These are phyloP conservation scores for Onychomys arenicola DNA, from an alignment of 2,797 vertebrate species.

Conservation along the genomic window DNA sequence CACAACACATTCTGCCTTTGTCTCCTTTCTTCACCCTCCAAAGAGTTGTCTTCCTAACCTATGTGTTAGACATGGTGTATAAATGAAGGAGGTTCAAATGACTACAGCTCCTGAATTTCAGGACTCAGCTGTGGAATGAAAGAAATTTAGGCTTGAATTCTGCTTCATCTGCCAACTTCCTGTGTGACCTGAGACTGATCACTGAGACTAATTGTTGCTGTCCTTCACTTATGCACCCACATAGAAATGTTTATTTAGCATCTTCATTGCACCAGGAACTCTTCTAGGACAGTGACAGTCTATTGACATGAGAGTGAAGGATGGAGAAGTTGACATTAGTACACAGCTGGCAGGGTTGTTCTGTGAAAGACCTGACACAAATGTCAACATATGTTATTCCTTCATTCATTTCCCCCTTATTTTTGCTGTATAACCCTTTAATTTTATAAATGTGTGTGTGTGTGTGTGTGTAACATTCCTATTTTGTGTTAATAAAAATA, in stretches of 20 bases:
- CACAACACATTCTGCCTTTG: neutral
- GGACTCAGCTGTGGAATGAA: neutral
- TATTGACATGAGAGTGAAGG: neutral
- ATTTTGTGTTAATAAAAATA: neutral
- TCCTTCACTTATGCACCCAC: neutral
- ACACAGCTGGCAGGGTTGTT: neutral
- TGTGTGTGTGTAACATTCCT: neutral
- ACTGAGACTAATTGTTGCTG: neutral
- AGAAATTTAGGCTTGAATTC: neutral
- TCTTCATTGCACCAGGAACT: neutral
- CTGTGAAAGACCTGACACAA: neutral
- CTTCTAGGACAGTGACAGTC: neutral
- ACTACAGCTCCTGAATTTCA: neutral
- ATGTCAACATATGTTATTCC: neutral
- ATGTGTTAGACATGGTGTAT: neutral
- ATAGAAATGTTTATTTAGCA: neutral
- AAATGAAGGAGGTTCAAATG: neutral
- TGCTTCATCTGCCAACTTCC: neutral
- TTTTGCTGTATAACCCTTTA: neutral
- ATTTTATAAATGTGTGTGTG: neutral
- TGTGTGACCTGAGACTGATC: neutral
- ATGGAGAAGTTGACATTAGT: neutral
- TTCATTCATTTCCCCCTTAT: neutral
- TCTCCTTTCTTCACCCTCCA: neutral
- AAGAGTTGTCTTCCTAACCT: neutral